These are phyloP conservation scores for Coracias cyanogaster DNA, from an alignment of 2,797 vertebrate genomes.

Conservation along the genomic window DNA sequence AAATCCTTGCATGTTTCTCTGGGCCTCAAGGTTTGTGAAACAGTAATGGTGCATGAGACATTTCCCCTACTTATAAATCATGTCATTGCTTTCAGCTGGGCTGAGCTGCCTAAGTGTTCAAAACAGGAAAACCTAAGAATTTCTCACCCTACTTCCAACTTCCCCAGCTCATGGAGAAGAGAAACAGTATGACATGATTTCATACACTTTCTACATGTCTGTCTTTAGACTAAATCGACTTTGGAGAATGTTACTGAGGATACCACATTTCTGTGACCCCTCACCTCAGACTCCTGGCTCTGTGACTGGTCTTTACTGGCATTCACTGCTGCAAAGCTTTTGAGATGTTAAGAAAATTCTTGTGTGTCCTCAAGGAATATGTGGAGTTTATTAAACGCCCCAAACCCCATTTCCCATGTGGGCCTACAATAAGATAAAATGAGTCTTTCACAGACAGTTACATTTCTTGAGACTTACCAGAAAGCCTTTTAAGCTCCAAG, in stretches of 20 bases:
- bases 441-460: neutral
- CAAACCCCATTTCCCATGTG: neutral
- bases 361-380: neutral
- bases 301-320: neutral
- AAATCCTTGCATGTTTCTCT: neutral
- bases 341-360: neutral
- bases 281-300: neutral
- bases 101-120: neutral
- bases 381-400: neutral
- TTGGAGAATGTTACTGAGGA: neutral
- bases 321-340: neutral
- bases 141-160: neutral
- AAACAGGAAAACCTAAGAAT: neutral
- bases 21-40: neutral
- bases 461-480: neutral
- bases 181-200: neutral
- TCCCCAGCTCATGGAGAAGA: neutral
- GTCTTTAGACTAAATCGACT: neutral
- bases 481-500: neutral
- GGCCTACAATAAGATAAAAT: neutral
- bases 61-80: neutral
- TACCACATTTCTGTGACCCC: neutral
- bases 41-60: rapidly evolving
- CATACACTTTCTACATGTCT: neutral
- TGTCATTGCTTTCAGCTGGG: neutral